Evolutionary conservation across 1,140 invertebrate species (phyloP).

Genomic region (Drosophila navojoa): DNA sequence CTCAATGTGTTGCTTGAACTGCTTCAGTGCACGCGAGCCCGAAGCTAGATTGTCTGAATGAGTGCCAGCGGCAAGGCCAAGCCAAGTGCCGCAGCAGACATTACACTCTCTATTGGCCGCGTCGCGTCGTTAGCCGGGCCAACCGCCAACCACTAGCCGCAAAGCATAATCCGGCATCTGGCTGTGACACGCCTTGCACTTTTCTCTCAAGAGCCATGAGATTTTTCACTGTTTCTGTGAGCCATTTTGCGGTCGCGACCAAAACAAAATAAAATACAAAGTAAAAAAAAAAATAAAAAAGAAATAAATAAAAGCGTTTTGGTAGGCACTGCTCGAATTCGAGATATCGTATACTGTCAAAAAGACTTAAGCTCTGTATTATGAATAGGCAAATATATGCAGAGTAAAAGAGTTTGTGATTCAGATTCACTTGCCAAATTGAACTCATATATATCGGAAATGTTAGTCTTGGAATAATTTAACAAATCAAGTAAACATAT

Average conservation of each 20-base stretch:
- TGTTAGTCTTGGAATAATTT: too few species aligned
- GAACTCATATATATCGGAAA: too few species aligned
- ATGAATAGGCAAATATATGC: too few species aligned
- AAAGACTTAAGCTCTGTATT: too few species aligned
- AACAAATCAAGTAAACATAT: too few species aligned
- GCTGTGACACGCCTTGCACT: conserved; percentile 57
- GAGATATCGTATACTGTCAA: neutral
- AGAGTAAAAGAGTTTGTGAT: too few species aligned
- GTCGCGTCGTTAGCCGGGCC: neutral
- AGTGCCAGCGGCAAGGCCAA: conserved; percentile 42
- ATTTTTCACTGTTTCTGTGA: conserved; percentile 62
- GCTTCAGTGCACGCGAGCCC: conserved; percentile 55
- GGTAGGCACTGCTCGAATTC: neutral
- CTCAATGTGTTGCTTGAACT: conserved; percentile 47
- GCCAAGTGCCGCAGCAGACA: neutral
- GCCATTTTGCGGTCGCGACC: conserved; percentile 54
- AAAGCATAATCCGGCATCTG: conserved; percentile 16
- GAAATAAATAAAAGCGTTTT: neutral
- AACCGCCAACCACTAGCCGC: neutral
- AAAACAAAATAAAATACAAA: conserved; percentile 44
- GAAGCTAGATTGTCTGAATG: conserved; percentile 54
- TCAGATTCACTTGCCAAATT: too few species aligned
- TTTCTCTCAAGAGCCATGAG: conserved; percentile 43
- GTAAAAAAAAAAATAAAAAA: conserved; percentile 9
- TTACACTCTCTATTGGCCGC: conserved; percentile 29